These are phyloP conservation scores for Oscheius sp. DNA, from an alignment of 2,888 invertebrate genomes.

Conservation along the genomic window DNA sequence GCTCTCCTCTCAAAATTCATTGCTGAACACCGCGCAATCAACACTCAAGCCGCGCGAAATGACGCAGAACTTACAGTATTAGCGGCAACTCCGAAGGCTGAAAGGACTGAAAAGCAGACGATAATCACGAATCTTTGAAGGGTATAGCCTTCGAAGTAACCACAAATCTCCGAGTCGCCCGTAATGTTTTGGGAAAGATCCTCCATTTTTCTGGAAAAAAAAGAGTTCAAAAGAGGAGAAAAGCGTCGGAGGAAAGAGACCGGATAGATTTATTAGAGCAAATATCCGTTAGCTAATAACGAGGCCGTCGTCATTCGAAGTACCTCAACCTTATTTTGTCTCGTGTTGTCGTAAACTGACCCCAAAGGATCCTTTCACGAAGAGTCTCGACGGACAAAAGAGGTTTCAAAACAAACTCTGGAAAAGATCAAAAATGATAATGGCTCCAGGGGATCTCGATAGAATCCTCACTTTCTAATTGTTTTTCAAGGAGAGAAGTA, in stretches of 20 bases:
- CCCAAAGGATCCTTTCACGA: too few relatives aligned
- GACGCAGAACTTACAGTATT: conserved; percentile 40
- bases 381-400: too few relatives aligned
- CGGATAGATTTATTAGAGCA: not conserved
- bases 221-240: not conserved
- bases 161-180: conserved; percentile 41
- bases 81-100: conserved; percentile 47
- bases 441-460: too few relatives aligned
- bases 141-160: conserved; percentile 54
- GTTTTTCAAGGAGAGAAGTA: not conserved
- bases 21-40: conserved; percentile 15
- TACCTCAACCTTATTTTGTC: not conserved
- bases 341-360: too few relatives aligned
- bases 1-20: conserved; percentile 20
- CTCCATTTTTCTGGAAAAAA: not conserved
- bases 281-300: not conserved
- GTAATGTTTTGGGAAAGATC: not conserved
- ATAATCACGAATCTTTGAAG: conserved; percentile 53
- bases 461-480: too few relatives aligned
- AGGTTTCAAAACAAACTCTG: too few relatives aligned
- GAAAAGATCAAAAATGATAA: too few relatives aligned
- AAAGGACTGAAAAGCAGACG: conserved; percentile 38
- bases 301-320: not conserved
- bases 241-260: not conserved
- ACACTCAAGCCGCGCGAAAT: conserved; percentile 17